Evolutionary conservation across 1,140 invertebrate genomes (phyloP), one percentile per base, ranked within the genome.

Genomic region (Orius insidiosus): DNA sequence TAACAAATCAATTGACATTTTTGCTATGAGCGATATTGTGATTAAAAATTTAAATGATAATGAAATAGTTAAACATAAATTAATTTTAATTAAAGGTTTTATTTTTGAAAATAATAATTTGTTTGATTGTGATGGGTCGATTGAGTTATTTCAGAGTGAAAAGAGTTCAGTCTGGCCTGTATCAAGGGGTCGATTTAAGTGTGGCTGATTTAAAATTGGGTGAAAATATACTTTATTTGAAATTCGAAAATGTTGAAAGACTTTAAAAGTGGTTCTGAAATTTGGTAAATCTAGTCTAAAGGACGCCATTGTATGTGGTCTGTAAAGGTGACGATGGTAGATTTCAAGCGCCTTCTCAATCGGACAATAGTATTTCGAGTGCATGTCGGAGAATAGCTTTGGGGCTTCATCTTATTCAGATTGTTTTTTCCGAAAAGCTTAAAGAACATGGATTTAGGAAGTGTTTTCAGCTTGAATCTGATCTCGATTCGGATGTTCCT

Each of bases 381-480:
- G 85, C 85, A 5, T 77, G 75, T 50, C 67, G 72, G 4, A 70
- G 82, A 53, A 87, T 94, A 55, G 71, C 73, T 45, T 60, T 90
- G 11, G 83, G 79, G 31, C 72, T 80, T 8, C 74, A 80, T 56
- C 63, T 94, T 19, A 71, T 93, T 37, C 90, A 96, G 63, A 76
- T 77, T 48, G 67, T 94, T 50, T 83, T 80, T 50, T 85, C 85
- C 0, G 85, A 93, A 60, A 92, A 89, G 58, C 62, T 95, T n/a
- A 68, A 71, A 46, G 83, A 90, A 58, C 74, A 79, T 45, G 81
- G 80, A 13, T 74, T 84, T 39, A 68, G 80, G 45, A 79, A 82
- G 64, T 86, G 86, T 1, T 95, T 94, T 60, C 73, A 79, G 55
- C 56, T 94, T 9, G 75, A 78, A 55, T 62, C 70, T 43, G 72